phyloP scores from a whole-genome alignment of 2,113 vertebrate species.

The Oryzias javanicus region DNA sequence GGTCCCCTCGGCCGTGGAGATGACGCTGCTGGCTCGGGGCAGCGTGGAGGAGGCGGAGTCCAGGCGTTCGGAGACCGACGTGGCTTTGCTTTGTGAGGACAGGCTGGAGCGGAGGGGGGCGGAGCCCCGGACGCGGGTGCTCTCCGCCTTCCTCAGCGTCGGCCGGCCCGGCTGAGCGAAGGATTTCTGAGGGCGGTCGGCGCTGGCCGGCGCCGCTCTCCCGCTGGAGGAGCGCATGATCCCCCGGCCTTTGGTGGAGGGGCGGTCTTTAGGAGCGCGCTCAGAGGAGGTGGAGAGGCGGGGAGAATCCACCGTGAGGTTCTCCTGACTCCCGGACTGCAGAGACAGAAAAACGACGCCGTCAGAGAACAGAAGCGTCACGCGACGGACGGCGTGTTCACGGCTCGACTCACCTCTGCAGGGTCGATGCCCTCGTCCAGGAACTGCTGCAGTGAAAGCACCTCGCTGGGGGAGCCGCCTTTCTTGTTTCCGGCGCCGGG shows the following conservation, averaged over 20 bases:
- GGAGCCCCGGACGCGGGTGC: slow-evolving; percentile 80
- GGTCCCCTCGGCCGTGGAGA: slow-evolving; percentile 94
- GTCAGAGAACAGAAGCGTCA: background rate
- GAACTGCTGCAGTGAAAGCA: slow-evolving; percentile 92
- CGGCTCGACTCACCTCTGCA: slow-evolving; percentile 65
- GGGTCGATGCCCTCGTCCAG: slow-evolving; percentile 89
- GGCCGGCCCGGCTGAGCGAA: slow-evolving; percentile 69
- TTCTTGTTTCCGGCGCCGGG: slow-evolving; percentile 41
- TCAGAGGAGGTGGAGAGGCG: slow-evolving; percentile 84
- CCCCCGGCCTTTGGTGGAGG: slow-evolving; percentile 70
- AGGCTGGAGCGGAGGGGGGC: slow-evolving; percentile 67
- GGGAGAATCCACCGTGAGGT: slow-evolving; percentile 89
- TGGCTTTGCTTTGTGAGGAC: slow-evolving; percentile 79
- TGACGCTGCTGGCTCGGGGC: slow-evolving; percentile 96
- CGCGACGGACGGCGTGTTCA: background rate
- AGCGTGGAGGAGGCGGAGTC: slow-evolving; percentile 79
- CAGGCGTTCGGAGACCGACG: slow-evolving; percentile 81
- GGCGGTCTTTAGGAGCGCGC: slow-evolving; percentile 79
- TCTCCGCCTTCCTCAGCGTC: slow-evolving; percentile 83
- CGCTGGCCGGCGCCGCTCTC: slow-evolving; percentile 69
- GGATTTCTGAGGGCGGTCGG: slow-evolving; percentile 76
- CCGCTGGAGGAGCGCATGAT: slow-evolving; percentile 88
- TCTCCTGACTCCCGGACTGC: slow-evolving; percentile 88
- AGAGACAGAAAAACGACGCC: slow-evolving; percentile 41
- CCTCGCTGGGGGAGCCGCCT: slow-evolving; percentile 82